Base-by-base conservation (phyloP, 2,888 invertebrate species). In the Aleiodes alternator region DNA sequence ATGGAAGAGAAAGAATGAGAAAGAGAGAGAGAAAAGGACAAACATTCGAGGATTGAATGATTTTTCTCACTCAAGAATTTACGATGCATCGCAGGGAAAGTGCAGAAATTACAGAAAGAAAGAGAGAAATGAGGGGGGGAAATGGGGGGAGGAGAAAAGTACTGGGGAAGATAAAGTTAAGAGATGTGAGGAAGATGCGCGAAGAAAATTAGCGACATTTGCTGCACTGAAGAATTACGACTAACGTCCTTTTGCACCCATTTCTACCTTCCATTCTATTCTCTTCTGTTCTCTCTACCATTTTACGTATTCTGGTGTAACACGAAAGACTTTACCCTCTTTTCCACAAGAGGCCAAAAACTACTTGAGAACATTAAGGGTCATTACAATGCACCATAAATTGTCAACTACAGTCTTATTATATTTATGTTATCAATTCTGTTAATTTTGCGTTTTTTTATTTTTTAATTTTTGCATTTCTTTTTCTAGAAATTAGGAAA, bases 301-400 rank as follows among this genome's bases (percentile, higher is more conserved):
- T 48, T 66, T 29, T 50, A 48, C 66, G 14, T 31, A 66, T 50
- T 66, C 50, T n/a, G 12, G 12, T 48, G 51, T 68, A 51, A 51
- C 29, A 34, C 53, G 4, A 23, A 31, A 31, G 31, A 14, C 50
- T n/a, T 51, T 16, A 43, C 43, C 43, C 64, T 43, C 64, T 48
- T 61, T n/a, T 34, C 43, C 64, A 59, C 34, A 59, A 23, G 82
- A 82, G 85, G 84, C 84, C 85, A 84, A 64, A 64, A 87, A 87
- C 86, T 87, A 85, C 86, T 87, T 84, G 84, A 84, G 87, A 87
- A 87, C 88, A 87, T 88, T 88, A 88, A 87, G 87, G 88, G 84
- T 88, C 88, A 87, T 88, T 88, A 87, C 86, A 88, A 87, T 86
- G 86, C 64, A 80, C 85, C 81, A 85, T 88, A 87, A 88, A 88